A percentile compares a stretch with the other conserved stretches of the same genome.
Evolutionary conservation across 2,888 invertebrate genomes (phyloP).

Genomic region (Zygogramma bicolorata): DNA sequence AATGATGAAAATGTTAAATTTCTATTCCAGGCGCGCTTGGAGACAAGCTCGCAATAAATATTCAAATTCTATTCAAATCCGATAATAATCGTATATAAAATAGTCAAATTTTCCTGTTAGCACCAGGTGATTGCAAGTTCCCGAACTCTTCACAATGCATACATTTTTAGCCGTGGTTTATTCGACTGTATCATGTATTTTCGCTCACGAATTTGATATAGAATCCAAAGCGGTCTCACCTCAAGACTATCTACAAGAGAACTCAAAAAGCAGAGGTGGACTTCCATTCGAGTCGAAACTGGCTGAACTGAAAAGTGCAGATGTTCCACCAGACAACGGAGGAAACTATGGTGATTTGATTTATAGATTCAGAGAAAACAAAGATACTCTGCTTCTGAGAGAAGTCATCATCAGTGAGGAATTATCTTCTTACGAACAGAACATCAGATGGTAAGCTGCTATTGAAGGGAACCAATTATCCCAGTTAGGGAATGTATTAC

Average conservation of each 20-base stretch:
- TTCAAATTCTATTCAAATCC: not conserved
- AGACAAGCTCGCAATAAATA: not conserved
- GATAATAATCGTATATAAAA: not conserved
- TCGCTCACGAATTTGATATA: not conserved
- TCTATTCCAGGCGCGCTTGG: not conserved
- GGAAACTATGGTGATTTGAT: slow-evolving; percentile 52
- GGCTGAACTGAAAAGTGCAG: slow-evolving; percentile 25
- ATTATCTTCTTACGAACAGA: slow-evolving; percentile 46
- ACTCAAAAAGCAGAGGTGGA: slow-evolving; percentile 1
- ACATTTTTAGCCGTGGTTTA: not conserved
- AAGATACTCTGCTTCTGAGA: slow-evolving; percentile 48
- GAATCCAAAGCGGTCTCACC: not conserved
- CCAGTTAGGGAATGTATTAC: no score
- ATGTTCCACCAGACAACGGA: slow-evolving; percentile 44
- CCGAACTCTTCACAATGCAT: not conserved
- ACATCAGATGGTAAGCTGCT: slow-evolving; percentile 51
- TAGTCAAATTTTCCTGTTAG: not conserved
- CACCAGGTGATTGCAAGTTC: not conserved
- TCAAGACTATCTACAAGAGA: not conserved
- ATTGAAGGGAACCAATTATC: no score
- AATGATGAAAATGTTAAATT: not conserved
- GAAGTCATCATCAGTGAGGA: slow-evolving; percentile 47
- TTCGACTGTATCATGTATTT: not conserved
- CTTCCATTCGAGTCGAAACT: slow-evolving; percentile 35
- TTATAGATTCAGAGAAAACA: slow-evolving; percentile 46